Base-by-base conservation (phyloP, 2,888 invertebrate genomes). In the Adineta ricciae region DNA sequence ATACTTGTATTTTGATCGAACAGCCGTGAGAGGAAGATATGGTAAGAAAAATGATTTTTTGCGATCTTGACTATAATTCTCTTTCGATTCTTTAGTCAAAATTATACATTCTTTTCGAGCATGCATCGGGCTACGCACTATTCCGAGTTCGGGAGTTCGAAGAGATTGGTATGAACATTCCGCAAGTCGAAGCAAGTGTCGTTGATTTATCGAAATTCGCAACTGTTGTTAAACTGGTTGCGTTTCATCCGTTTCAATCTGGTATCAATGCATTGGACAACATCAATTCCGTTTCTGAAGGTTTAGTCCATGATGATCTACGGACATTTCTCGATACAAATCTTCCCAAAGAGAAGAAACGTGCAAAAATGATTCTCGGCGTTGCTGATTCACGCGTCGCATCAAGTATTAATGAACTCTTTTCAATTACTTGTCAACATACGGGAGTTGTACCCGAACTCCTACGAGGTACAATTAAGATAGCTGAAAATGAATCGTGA, bases 201-300 rank as follows among this genome's bases (percentile, higher is more conserved):
- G 93, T 94, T 0, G 96, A 99, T 89, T 90, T 96, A 83, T 93
- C 94, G 87, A 93, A 95, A 87, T 99, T 99, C 90, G 94, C 95
- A 89, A 93, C 95, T 24, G 93, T 97, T 24, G 95, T 98, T 0
- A 94, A 95, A 87, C 92, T 99, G 24, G 92, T 94, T 27, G 94
- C 94, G 0, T 99, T 98, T 91, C 93, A 93, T 54, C 97, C 98
- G 0, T 99, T 99, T 90, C 97, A 83, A 56, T 90, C 89, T 88
- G 90, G 89, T 41, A 92, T 95, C 11, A 93, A 94, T 83, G 98
- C 99, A 1, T 92, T 99, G 88, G 98, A 98, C 89, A 98, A 96
- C 90, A 94, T 96, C 85, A 98, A 98, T 91, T 94, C 94, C 84
- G 93, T 99, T 50, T 97, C 98, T 0, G 99, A 99, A 93, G 99